Conservation (phyloP, 2,797 vertebrate genomes). For the Cynopterus sphinx region DNA sequence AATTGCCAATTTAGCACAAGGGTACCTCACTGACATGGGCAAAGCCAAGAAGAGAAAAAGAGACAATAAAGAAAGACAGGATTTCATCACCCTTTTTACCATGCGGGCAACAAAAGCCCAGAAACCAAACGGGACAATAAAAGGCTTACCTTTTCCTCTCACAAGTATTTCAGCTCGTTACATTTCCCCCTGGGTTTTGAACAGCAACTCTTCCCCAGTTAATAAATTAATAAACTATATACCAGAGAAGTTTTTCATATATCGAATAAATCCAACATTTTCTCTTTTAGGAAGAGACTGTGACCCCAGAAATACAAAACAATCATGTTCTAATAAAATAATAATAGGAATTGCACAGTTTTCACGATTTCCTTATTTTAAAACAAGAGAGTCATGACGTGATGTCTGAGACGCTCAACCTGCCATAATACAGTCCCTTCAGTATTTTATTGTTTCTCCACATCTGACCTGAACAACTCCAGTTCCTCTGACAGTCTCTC, state of each 20-base stretch:
- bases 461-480: not conserved
- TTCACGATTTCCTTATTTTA: not conserved
- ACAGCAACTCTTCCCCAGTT: not conserved
- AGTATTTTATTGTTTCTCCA: rapidly evolving
- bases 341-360: not conserved
- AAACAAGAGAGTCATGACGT: not conserved
- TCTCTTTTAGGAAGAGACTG: not conserved
- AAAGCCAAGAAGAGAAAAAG: not conserved
- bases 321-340: slow-evolving; percentile 1
- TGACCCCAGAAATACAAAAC: not conserved
- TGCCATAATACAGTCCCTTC: rapidly evolving
- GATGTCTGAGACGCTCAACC: not conserved
- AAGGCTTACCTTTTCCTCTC: not conserved
- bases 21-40: not conserved
- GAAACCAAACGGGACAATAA: not conserved
- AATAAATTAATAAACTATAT: not conserved
- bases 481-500: not conserved
- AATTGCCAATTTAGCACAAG: not conserved
- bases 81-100: not conserved
- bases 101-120: not conserved
- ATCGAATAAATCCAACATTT: not conserved
- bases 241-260: not conserved
- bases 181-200: not conserved
- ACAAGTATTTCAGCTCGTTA: not conserved
- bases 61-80: not conserved